Percentiles rank a stretch among this genome's conserved stretches.
Evolutionary conservation across 2,888 invertebrate species (phyloP).

Genomic region (Yponomeuta sedellus): DNA sequence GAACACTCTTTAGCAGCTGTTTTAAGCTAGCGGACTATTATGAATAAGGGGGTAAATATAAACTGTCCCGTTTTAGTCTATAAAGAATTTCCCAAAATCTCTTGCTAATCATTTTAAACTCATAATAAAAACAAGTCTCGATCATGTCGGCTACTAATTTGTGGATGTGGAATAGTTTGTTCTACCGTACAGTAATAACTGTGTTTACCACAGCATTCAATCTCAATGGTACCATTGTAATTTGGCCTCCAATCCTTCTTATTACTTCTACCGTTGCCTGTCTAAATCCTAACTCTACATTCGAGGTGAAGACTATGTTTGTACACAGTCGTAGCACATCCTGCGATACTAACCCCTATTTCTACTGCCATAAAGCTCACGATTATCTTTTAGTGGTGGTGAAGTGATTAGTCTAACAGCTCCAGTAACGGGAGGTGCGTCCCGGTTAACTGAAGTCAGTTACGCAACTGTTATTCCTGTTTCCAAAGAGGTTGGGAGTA

Average conservation of each 20-base stretch:
- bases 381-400: not conserved
- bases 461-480: conserved; percentile 32
- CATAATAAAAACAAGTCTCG: conserved; percentile 2
- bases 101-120: not conserved
- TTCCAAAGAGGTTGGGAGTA: conserved; percentile 11
- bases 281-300: not conserved
- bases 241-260: conserved; percentile 6
- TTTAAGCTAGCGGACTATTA: no score
- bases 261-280: conserved; percentile 3
- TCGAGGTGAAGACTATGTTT: not conserved
- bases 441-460: conserved; percentile 35
- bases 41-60: no score
- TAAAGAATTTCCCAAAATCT: not conserved
- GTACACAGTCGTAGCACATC: not conserved
- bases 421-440: conserved; percentile 45
- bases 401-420: conserved; percentile 46
- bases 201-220: not conserved
- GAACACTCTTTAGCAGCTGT: no score
- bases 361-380: not conserved
- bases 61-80: not conserved
- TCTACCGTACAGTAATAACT: not conserved
- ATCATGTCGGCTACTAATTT: not conserved
- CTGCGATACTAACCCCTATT: not conserved
- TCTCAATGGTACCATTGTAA: not conserved
- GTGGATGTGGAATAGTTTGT: not conserved